Conservation (phyloP, 2,888 invertebrate species). For the Teleiodes luculella region DNA sequence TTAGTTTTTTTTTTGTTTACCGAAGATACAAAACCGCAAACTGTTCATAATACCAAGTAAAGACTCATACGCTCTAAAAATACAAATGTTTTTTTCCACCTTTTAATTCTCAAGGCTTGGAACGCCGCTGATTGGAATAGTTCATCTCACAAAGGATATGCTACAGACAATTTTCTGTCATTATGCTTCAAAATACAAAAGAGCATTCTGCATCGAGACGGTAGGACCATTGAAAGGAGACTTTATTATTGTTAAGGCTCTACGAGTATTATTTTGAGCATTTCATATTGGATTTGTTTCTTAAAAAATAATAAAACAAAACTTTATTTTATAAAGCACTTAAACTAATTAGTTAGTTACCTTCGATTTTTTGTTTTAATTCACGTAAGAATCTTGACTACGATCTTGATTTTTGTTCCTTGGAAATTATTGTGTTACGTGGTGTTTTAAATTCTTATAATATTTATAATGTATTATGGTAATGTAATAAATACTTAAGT, state of each 20-base stretch:
- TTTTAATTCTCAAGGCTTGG: constrained; percentile 41
- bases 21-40: constrained; percentile 6
- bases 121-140: constrained; percentile 52
- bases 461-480: too few relatives aligned
- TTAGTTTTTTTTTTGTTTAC: too few relatives aligned
- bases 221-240: constrained; percentile 34
- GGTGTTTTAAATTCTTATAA: too few relatives aligned
- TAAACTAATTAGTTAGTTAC: too few relatives aligned
- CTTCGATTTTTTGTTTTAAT: too few relatives aligned
- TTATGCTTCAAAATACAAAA: constrained; percentile 55
- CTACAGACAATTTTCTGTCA: constrained; percentile 61
- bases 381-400: too few relatives aligned
- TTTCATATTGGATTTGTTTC: too few relatives aligned
- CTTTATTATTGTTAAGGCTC: constrained; percentile 48
- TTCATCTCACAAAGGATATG: constrained; percentile 49
- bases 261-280: background rate
- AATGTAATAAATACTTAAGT: too few relatives aligned
- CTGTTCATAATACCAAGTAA: constrained; percentile 1
- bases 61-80: constrained; percentile 25
- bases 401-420: too few relatives aligned
- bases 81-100: constrained; percentile 27
- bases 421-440: too few relatives aligned
- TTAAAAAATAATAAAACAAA: background rate
- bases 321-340: too few relatives aligned
- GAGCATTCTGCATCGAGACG: constrained; percentile 37